phyloP scores from a whole-genome alignment of 2,888 invertebrate genomes.

The Desoria tigrina region DNA sequence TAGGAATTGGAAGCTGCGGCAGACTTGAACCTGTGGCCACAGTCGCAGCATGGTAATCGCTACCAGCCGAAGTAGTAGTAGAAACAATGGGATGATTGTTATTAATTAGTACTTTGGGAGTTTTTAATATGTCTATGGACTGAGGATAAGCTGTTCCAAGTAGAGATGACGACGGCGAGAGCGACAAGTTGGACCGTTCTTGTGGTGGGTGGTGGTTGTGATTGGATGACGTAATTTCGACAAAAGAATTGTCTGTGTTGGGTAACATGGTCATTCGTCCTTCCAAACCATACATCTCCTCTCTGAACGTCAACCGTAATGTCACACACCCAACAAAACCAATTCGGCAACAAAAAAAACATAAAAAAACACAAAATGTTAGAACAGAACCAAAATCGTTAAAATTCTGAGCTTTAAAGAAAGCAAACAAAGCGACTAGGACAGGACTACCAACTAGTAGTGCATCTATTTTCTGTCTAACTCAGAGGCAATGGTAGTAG shows the following conservation, averaged over 20 bases:
- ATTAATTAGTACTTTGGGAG: not conserved
- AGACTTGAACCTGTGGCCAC: not conserved
- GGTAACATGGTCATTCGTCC: slow-evolving; percentile 51
- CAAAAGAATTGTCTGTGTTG: slow-evolving; percentile 26
- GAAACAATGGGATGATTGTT: too few species aligned
- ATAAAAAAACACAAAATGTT: not conserved
- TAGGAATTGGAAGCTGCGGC: not conserved
- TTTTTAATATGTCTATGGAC: not conserved
- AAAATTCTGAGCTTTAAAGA: slow-evolving; percentile 9
- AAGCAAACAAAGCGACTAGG: slow-evolving; percentile 30
- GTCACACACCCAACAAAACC: slow-evolving; percentile 5
- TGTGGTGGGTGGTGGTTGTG: not conserved
- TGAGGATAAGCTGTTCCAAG: not conserved
- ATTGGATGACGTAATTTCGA: not conserved
- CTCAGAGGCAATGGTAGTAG: too few species aligned
- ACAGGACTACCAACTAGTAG: too few species aligned
- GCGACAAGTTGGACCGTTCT: not conserved
- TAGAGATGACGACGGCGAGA: not conserved
- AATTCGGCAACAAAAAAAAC: not conserved
- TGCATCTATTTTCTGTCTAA: too few species aligned
- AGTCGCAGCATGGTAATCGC: too few species aligned
- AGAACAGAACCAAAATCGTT: too few species aligned
- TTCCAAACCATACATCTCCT: slow-evolving; percentile 51
- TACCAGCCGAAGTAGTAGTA: too few species aligned
- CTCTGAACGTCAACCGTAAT: slow-evolving; percentile 42